Evolutionary conservation across 2,888 invertebrate genomes (phyloP).

Genomic region (Drosophila nr. perissopoda): DNA sequence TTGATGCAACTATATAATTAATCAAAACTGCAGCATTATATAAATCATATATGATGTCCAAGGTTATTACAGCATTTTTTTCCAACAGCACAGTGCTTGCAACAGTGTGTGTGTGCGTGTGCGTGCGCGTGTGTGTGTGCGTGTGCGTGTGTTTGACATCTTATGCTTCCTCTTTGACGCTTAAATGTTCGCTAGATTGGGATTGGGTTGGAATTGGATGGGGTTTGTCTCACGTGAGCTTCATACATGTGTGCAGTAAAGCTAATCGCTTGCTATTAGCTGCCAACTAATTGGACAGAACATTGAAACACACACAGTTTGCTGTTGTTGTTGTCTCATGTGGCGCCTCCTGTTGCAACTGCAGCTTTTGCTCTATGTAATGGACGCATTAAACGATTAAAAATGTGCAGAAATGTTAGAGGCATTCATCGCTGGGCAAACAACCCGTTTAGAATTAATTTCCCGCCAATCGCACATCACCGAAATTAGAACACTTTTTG

Average conservation of each 20-base stretch:
- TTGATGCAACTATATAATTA: conserved; percentile 13
- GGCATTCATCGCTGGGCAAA: conserved; percentile 14
- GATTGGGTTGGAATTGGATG: neutral
- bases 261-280: conserved; percentile 45
- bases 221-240: conserved; percentile 18
- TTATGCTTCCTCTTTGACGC: conserved; percentile 3
- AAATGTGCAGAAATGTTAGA: conserved; percentile 35
- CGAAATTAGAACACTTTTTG: conserved; percentile 5
- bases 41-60: conserved; percentile 20
- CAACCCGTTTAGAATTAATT: conserved; percentile 2
- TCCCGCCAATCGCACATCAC: conserved; percentile 4
- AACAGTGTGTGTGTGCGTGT: neutral
- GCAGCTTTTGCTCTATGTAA: conserved; percentile 8
- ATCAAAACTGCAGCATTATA: conserved; percentile 16
- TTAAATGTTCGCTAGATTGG: conserved; percentile 22
- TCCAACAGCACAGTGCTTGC: conserved; percentile 1
- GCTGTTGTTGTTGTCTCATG: conserved; percentile 15
- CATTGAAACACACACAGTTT: conserved; percentile 10
- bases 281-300: conserved; percentile 28
- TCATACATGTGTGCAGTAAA: conserved; percentile 36
- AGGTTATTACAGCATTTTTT: conserved; percentile 10
- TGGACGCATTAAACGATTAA: conserved; percentile 45
- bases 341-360: conserved; percentile 25
- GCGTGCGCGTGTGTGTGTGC: neutral
- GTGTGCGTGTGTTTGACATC: conserved; percentile 9